A percentile compares a stretch with the other conserved stretches of the same genome.
Evolutionary conservation across 1,140 invertebrate species (phyloP).

Genomic region (Tetramorium simillimum): DNA sequence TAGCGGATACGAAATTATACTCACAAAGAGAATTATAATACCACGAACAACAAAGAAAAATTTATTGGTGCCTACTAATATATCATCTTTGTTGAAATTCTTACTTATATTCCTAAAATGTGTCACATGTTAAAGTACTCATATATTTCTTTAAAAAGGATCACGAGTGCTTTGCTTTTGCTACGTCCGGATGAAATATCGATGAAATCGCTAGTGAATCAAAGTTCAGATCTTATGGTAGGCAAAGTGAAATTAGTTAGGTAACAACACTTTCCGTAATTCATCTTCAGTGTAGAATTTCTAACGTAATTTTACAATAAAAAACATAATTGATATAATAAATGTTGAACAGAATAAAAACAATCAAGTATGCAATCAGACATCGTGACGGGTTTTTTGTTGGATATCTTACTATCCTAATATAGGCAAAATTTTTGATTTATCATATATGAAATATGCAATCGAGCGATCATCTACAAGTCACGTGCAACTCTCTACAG

Average conservation of each 20-base stretch:
- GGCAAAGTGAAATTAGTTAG: constrained; percentile 13
- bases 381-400: not conserved
- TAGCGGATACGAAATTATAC: not conserved
- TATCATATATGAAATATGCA: not conserved
- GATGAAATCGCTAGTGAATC: not conserved
- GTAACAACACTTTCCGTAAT: constrained; percentile 8
- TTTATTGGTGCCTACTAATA: not conserved
- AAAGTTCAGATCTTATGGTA: constrained; percentile 15
- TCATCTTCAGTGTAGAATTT: constrained; percentile 13
- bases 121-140: constrained; percentile 35
- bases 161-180: not conserved
- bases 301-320: not conserved
- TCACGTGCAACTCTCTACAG: constrained; percentile 34
- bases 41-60: not conserved
- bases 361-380: not conserved
- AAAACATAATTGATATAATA: not conserved
- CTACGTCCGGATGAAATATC: not conserved
- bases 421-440: not conserved
- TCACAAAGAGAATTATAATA: not conserved
- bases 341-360: not conserved
- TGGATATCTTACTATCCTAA: not conserved
- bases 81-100: not conserved
- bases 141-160: constrained; percentile 7
- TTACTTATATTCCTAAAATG: constrained; percentile 52
- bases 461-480: constrained; percentile 20